These are phyloP conservation scores for Anthopleura xanthogrammica DNA, from an alignment of 92 coral and sea anemone species.

Conservation along the genomic window DNA sequence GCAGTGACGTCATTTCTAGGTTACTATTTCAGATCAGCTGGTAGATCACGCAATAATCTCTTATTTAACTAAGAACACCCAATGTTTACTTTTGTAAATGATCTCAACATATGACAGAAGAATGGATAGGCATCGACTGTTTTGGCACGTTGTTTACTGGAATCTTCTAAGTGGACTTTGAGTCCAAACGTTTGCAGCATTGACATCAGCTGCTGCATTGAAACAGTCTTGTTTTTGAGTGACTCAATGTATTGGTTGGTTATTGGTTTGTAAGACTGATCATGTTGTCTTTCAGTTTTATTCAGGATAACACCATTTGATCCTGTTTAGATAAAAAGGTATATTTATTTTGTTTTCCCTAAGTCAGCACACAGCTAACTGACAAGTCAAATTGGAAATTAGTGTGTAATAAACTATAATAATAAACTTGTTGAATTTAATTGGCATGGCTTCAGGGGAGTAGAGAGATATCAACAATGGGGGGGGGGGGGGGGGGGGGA, in stretches of 20 bases:
- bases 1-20: too few relatives aligned
- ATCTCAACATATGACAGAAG: conserved; percentile 3
- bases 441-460: too few relatives aligned
- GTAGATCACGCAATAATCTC: too few relatives aligned
- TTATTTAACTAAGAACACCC: neutral
- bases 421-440: neutral
- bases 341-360: too few relatives aligned
- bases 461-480: too few relatives aligned
- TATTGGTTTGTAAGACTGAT: neutral
- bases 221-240: neutral
- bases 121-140: neutral
- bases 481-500: too few relatives aligned
- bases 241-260: neutral
- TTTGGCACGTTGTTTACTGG: neutral
- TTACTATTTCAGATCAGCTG: too few relatives aligned
- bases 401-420: too few relatives aligned
- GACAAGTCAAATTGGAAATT: too few relatives aligned
- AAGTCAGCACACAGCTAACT: too few relatives aligned
- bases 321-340: neutral
- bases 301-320: neutral
- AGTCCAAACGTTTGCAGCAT: conserved; percentile 8
- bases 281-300: neutral
- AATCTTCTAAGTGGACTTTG: neutral
- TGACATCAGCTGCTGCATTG: neutral
- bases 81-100: neutral